Evolutionary conservation across 1,140 invertebrate genomes (phyloP), one percentile per base, ranked within the genome.

Genomic region (Drosophila funebris): DNA sequence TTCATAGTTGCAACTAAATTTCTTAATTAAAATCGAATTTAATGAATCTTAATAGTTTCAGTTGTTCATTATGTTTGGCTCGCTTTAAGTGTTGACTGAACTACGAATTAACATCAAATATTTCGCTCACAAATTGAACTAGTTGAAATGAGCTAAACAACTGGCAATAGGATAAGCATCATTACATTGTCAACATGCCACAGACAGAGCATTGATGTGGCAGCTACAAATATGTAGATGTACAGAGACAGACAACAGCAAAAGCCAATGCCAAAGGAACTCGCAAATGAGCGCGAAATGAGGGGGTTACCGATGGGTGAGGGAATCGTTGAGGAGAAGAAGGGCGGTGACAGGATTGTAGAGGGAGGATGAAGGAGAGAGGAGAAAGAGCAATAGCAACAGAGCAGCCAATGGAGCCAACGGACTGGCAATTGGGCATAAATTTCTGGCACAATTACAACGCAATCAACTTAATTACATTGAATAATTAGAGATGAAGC

Each of bases 401-500:
- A 53, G 20, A 27, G 36, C n/a, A 72, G 36, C 31, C 36, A 39
- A 57, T 22, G 53, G 36, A 41, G 37, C 33, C 53, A 48, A 52
- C 43, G 31, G 58, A 46, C 43, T 52, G 61, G 41, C 66, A 83
- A 84, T 84, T 73, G 68, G 58, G 81, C 81, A 85, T 85, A 72
- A 43, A 75, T 82, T 75, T 75, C 79, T 75, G 57, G 64, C 60
- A 60, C 79, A 83, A 82, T 82, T 82, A 83, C 75, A 36, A 56
- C 29, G 82, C 77, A 78, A 85, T 85, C 74, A 87, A 78, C 64
- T 81, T 81, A 85, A 87, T 85, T 87, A 87, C 78, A 81, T 81
- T 87, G 82, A 73, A 77, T 84, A 84, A 84, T 84, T 84, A 81
- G 83, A 73, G 64, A 39, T 36, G 48, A 50, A 43, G 56, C 63